These are phyloP conservation scores for Smithornis capensis DNA, from an alignment of 2,113 vertebrate species.

Conservation along the genomic window DNA sequence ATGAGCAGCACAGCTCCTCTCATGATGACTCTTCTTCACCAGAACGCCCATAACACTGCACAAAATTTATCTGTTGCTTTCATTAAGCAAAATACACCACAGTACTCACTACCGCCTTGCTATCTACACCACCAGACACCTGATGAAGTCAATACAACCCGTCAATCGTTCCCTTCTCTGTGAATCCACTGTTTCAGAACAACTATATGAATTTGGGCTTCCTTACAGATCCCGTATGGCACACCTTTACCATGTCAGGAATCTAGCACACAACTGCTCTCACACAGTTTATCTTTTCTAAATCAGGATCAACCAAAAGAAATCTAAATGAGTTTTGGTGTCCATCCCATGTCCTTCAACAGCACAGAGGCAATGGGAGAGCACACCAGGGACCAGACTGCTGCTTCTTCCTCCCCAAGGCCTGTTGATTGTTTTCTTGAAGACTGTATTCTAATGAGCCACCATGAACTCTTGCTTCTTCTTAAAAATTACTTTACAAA, in stretches of 20 bases:
- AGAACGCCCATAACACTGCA: not conserved
- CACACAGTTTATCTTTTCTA: not conserved
- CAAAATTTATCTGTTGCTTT: not conserved
- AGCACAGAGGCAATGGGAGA: not conserved
- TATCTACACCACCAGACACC: not conserved
- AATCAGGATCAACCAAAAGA: not conserved
- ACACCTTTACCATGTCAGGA: not conserved
- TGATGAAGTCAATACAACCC: not conserved
- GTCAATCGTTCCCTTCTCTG: not conserved
- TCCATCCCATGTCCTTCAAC: not conserved
- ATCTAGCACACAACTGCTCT: not conserved
- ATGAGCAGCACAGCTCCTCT: not conserved
- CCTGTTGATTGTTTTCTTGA: not conserved
- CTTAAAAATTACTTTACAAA: not conserved
- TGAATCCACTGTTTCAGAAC: not conserved
- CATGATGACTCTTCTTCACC: not conserved
- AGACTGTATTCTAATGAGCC: not conserved
- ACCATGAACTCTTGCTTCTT: rapidly evolving
- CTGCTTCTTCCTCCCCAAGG: not conserved
- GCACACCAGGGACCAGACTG: not conserved
- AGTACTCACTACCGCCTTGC: not conserved
- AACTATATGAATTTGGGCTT: not conserved
- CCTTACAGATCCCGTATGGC: not conserved
- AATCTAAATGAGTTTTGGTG: not conserved
- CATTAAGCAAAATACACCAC: not conserved